Evolutionary conservation across 2,797 vertebrate species (phyloP).

Genomic region (Rhyacichthys aspro): DNA sequence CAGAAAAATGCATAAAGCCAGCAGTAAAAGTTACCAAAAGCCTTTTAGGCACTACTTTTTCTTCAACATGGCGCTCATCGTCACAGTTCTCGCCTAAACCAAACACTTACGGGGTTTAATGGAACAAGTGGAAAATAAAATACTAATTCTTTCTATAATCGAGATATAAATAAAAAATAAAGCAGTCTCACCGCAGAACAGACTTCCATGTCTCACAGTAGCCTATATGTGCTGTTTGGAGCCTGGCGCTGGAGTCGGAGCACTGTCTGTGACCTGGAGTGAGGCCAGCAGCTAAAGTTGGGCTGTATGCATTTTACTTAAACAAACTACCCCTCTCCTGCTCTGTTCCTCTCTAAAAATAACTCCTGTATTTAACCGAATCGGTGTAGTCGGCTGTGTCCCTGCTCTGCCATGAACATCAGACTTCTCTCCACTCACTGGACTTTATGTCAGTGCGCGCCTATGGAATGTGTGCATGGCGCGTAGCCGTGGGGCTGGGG

Average conservation of each 20-base stretch:
- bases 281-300: constrained; percentile 61
- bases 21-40: no score
- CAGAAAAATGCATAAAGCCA: no score
- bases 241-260: constrained; percentile 37
- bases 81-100: no score
- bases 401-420: constrained; percentile 43
- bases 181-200: constrained; percentile 70
- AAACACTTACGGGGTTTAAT: no score
- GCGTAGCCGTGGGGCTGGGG: constrained; percentile 55
- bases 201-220: constrained; percentile 61
- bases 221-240: constrained; percentile 43
- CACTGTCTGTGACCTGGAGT: constrained; percentile 57
- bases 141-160: no score
- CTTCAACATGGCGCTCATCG: no score
- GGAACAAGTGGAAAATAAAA: no score
- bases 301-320: constrained; percentile 56
- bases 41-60: no score
- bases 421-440: constrained; percentile 42
- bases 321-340: constrained; percentile 38
- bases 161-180: constrained; percentile 16
- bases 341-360: constrained; percentile 12
- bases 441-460: constrained; percentile 71
- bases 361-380: constrained; percentile 48
- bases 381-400: constrained; percentile 47
- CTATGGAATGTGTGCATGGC: constrained; percentile 74